Conservation (phyloP, 2,113 vertebrate genomes). For the Apteryx owenii region DNA sequence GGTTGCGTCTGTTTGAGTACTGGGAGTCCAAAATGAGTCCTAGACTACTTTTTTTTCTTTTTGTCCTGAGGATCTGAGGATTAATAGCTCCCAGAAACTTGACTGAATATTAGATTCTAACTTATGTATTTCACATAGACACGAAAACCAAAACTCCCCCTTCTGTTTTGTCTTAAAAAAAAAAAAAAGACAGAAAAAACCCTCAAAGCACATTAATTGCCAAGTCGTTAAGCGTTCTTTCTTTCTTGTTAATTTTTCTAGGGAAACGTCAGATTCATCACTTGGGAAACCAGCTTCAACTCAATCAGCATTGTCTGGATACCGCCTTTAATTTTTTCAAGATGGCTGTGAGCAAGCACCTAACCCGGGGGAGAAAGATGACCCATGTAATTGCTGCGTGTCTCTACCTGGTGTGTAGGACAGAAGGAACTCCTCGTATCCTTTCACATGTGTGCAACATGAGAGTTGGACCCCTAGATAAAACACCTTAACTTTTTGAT, state of each 20-base stretch:
- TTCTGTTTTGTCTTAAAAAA: background rate
- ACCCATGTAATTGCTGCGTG: slow-evolving; percentile 92
- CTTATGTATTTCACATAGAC: background rate
- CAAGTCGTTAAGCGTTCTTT: background rate
- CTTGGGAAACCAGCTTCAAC: slow-evolving; percentile 93
- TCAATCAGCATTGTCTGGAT: slow-evolving; percentile 94
- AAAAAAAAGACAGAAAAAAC: background rate
- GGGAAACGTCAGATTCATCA: slow-evolving; percentile 90
- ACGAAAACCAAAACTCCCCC: background rate
- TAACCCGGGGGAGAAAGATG: slow-evolving; percentile 89
- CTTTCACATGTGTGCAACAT: slow-evolving; percentile 63
- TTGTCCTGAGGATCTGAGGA: background rate
- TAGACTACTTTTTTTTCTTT: background rate
- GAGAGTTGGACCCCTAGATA: background rate
- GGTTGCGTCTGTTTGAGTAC: background rate
- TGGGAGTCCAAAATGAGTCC: background rate
- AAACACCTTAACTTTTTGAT: background rate
- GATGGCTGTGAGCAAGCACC: slow-evolving; percentile 92
- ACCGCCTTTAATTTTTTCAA: slow-evolving; percentile 98
- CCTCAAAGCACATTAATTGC: background rate
- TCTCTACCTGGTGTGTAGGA: slow-evolving; percentile 96
- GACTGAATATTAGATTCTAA: background rate
- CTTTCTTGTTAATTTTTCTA: slow-evolving; percentile 13
- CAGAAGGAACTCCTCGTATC: slow-evolving; percentile 96
- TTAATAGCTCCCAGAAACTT: background rate